Percentiles rank a stretch among this genome's conserved stretches.
Conservation (phyloP, 2,888 invertebrate species). For the Thymelicus sylvestris region DNA sequence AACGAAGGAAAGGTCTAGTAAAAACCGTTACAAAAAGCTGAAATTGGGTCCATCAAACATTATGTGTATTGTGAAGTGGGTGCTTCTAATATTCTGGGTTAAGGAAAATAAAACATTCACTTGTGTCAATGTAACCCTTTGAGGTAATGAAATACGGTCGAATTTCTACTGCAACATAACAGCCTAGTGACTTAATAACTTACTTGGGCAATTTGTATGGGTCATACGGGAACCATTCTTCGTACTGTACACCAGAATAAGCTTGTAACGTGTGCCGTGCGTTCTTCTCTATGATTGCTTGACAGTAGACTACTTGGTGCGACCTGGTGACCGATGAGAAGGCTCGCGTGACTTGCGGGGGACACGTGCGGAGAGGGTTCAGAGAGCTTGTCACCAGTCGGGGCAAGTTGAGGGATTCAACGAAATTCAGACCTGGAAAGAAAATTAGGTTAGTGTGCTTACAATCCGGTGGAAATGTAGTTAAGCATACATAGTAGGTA, state of each 20-base stretch:
- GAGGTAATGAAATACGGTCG: no score
- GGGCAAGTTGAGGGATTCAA: slow-evolving; percentile 92
- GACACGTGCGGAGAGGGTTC: slow-evolving; percentile 94
- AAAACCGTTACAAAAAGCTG: no score
- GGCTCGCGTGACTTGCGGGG: slow-evolving; percentile 89
- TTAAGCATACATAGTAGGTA: no score
- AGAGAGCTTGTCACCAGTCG: slow-evolving; percentile 93
- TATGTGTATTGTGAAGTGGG: no score
- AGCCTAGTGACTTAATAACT: slow-evolving; percentile 44
- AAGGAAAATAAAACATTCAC: no score
- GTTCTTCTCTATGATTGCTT: slow-evolving; percentile 95
- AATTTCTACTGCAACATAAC: no score
- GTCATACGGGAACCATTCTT: slow-evolving; percentile 96
- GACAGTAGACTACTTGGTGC: slow-evolving; percentile 96
- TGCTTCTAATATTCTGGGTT: no score
- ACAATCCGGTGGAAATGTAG: no score
- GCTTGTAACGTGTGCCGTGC: slow-evolving; percentile 81
- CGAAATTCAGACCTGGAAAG: slow-evolving; percentile 89
- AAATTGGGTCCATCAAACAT: no score
- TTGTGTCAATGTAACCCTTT: no score
- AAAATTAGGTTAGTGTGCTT: not conserved
- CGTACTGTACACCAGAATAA: slow-evolving; percentile 72
- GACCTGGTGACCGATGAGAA: slow-evolving; percentile 92
- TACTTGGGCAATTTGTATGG: slow-evolving; percentile 91
- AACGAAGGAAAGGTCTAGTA: no score